phyloP scores from a whole-genome alignment of 2,888 invertebrate genomes.

The Leptopilina syphax region DNA sequence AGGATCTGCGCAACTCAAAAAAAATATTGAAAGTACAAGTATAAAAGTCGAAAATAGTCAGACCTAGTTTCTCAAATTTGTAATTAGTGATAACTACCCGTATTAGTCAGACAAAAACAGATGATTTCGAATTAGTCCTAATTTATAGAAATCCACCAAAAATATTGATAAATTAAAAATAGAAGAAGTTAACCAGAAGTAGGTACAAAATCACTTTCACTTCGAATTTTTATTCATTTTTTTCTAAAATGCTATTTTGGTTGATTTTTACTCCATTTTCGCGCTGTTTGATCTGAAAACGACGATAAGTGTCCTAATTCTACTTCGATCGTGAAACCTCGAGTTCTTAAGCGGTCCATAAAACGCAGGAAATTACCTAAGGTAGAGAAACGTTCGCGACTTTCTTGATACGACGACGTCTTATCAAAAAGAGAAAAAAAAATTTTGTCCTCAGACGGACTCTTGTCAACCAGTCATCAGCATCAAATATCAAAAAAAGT shows the following conservation, averaged over 20 bases:
- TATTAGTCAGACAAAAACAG: too few relatives aligned
- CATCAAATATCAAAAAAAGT: conserved; percentile 7
- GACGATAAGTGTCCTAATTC: conserved; percentile 69
- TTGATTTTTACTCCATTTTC: conserved; percentile 28
- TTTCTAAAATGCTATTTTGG: not conserved
- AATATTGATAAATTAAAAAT: not conserved
- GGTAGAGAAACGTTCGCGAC: conserved; percentile 48
- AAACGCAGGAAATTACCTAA: conserved; percentile 75
- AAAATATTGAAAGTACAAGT: too few relatives aligned
- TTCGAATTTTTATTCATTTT: not conserved
- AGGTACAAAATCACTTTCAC: not conserved
- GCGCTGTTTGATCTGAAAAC: conserved; percentile 52
- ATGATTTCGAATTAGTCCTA: too few relatives aligned
- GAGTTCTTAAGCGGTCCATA: conserved; percentile 68
- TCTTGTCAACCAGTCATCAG: conserved; percentile 12
- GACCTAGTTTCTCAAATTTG: too few relatives aligned
- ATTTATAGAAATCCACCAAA: too few relatives aligned
- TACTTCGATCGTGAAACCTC: conserved; percentile 66
- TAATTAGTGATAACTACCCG: too few relatives aligned
- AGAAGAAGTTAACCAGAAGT: not conserved
- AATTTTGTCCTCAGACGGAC: conserved; percentile 48
- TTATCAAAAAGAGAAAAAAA: conserved; percentile 45
- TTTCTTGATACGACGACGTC: conserved; percentile 48
- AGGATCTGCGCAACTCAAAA: too few relatives aligned
- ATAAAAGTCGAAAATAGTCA: too few relatives aligned